These are phyloP conservation scores for Bimastos eiseni DNA, from an alignment of 2,888 invertebrate genomes.

Conservation along the genomic window DNA sequence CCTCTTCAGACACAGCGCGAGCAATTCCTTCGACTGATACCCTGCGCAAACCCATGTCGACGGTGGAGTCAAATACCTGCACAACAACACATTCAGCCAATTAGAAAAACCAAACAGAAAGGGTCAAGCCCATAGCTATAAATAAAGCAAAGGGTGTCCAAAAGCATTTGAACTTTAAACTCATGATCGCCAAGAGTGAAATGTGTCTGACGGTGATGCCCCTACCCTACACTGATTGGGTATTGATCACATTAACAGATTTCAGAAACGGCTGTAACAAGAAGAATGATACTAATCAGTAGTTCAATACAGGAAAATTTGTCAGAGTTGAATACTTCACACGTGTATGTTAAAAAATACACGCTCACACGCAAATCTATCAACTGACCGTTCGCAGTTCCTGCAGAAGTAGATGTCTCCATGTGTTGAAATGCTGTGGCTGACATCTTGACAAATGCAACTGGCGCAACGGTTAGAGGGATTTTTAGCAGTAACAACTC, in stretches of 20 bases:
- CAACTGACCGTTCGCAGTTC: conserved; percentile 81
- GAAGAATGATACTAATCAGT: background rate
- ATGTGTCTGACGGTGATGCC: no score
- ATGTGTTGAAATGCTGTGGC: conserved; percentile 93
- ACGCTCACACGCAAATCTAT: background rate
- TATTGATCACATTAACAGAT: no score
- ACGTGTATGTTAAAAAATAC: background rate
- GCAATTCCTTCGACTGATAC: conserved; percentile 86
- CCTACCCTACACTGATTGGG: no score
- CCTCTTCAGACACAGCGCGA: conserved; percentile 84
- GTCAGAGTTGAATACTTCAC: background rate
- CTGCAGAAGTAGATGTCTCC: conserved; percentile 81
- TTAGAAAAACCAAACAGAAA: background rate
- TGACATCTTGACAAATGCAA: conserved; percentile 85
- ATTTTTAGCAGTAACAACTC: conserved; percentile 87
- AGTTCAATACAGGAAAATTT: no score
- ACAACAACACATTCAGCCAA: conserved; percentile 61
- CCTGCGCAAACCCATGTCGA: conserved; percentile 64
- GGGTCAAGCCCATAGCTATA: no score
- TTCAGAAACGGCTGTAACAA: background rate
- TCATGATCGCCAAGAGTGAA: no score
- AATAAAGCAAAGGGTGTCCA: no score
- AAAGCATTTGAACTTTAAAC: no score
- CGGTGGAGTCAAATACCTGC: conserved; percentile 77
- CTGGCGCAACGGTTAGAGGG: conserved; percentile 96